Evolutionary conservation across 2,797 vertebrate species (phyloP).

Genomic region (Muscicapa striata): DNA sequence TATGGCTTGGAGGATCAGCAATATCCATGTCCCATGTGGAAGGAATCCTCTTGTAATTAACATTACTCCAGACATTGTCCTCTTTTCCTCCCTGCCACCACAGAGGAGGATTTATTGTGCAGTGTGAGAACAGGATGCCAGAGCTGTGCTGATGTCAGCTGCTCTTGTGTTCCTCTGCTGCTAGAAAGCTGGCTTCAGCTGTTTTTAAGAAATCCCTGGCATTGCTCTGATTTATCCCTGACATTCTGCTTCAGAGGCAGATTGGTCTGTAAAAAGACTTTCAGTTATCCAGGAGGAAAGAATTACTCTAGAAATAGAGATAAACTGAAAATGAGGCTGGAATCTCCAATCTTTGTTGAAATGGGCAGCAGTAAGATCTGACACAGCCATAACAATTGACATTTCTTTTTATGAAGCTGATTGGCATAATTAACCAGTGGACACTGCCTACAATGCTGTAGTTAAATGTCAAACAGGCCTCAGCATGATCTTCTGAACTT

Average conservation of each 20-base stretch:
- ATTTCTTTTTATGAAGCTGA: background rate
- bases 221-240: background rate
- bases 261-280: background rate
- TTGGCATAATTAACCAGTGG: background rate
- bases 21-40: background rate
- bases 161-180: background rate
- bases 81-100: background rate
- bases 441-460: background rate
- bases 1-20: background rate
- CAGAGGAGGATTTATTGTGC: background rate
- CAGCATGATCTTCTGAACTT: background rate
- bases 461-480: background rate
- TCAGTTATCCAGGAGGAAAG: background rate
- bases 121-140: background rate
- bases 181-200: background rate
- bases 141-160: background rate
- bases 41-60: background rate
- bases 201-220: background rate
- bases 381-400: background rate
- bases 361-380: background rate
- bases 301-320: background rate
- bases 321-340: background rate
- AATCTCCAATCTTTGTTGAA: background rate
- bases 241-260: background rate
- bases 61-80: background rate